Percentiles rank a stretch among this genome's conserved stretches.
These are phyloP conservation scores for Brassicogethes aeneus DNA, from an alignment of 2,888 invertebrate species.

Conservation along the genomic window DNA sequence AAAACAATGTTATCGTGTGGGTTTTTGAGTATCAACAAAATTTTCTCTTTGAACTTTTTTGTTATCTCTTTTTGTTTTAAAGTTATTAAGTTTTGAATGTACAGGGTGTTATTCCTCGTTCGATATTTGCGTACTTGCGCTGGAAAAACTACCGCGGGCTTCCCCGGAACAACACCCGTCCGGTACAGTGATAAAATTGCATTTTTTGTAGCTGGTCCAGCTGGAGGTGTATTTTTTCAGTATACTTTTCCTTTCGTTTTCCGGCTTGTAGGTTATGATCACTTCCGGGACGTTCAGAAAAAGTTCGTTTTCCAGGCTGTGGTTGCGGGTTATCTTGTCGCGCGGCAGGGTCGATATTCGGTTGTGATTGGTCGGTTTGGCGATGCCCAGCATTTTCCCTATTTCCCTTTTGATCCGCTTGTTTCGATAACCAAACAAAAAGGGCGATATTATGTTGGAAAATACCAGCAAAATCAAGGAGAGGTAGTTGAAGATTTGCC, in stretches of 20 bases:
- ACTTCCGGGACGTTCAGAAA: slow-evolving; percentile 30
- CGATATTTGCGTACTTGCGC: slow-evolving; percentile 39
- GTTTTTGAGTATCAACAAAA: too few relatives aligned
- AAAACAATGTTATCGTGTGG: too few relatives aligned
- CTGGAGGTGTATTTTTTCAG: slow-evolving; percentile 33
- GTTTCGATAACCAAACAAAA: slow-evolving; percentile 69
- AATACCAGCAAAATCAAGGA: slow-evolving; percentile 51
- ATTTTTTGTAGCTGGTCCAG: slow-evolving; percentile 33
- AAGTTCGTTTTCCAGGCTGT: slow-evolving; percentile 19
- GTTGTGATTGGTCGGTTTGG: slow-evolving; percentile 3
- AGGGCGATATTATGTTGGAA: slow-evolving; percentile 59
- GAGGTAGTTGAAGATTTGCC: slow-evolving; percentile 43
- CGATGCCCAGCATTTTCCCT: slow-evolving; percentile 41
- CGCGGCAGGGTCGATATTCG: background rate
- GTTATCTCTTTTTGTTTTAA: too few relatives aligned
- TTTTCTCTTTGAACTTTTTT: too few relatives aligned
- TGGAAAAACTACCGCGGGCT: slow-evolving; percentile 38
- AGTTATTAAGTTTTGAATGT: too few relatives aligned
- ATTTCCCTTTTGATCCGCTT: slow-evolving; percentile 54
- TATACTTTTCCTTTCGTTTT: slow-evolving; percentile 34
- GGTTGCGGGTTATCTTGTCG: slow-evolving; percentile 11
- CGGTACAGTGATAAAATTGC: slow-evolving; percentile 37
- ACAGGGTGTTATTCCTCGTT: slow-evolving; percentile 32
- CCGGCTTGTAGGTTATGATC: slow-evolving; percentile 32
- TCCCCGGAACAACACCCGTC: slow-evolving; percentile 36